Evolutionary conservation across 1,140 invertebrate species (phyloP), one percentile per base, ranked within the genome.

Genomic region (Laupala kohalensis): DNA sequence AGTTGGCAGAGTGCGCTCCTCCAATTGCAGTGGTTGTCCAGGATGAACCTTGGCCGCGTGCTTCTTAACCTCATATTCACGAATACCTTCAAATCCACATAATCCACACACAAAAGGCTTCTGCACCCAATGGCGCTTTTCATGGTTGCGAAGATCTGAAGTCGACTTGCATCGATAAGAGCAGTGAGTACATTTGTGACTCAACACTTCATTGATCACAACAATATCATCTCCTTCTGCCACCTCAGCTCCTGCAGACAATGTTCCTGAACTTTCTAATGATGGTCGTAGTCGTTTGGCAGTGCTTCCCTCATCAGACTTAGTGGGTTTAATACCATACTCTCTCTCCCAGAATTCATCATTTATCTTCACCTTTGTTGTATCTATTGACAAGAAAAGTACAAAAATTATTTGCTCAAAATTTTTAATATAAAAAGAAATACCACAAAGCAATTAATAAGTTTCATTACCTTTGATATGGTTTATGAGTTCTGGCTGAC

Each of bases 291-390:
- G n/a, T n/a, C n/a, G n/a, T n/a, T n/a, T n/a, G n/a, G n/a, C n/a
- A n/a, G n/a, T n/a, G n/a, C n/a, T n/a, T n/a, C n/a, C n/a, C n/a
- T n/a, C n/a, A n/a, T n/a, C n/a, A n/a, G 9, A 53, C 37, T 53
- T 53, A 13, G n/a, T 53, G 37, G 37, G 37, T 53, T 53, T 53
- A 19, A 53, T 53, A 19, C 37, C 37, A 25, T 82, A 83, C 23
- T 83, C 81, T 0, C 77, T 77, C 15, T 75, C 74, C 81, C 81
- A 83, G 70, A 82, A 82, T 23, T 80, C 79, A 23, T 79, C 75
- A 0, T 73, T 78, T 13, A 81, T 69, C 26, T 80, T 77, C 0
- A 72, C 67, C 5, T 69, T 73, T 12, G 71, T 69, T 0, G 70
- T 73, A 0, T 70, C 65, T 4, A 77, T 82, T 83, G 0, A n/a